These are phyloP conservation scores for Cliona cf. orientalis DNA, from an alignment of 37 sponge, comb jelly and placozoan species.

Conservation along the genomic window DNA sequence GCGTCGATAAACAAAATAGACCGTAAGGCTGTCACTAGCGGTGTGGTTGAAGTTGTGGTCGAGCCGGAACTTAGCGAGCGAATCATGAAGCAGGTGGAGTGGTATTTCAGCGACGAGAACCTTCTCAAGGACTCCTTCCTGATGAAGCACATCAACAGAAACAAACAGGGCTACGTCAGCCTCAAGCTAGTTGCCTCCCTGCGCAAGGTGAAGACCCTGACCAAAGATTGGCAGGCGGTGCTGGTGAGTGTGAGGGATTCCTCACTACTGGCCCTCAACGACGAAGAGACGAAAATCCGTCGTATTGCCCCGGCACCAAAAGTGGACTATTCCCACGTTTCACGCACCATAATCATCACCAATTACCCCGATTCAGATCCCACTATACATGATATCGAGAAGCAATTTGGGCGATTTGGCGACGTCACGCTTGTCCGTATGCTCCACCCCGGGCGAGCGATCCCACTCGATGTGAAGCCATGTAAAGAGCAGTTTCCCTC, in stretches of 20 bases:
- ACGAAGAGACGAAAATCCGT: conserved; percentile 82
- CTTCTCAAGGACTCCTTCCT: conserved; percentile 87
- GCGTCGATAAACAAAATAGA: background rate
- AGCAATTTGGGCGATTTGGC: conserved; percentile 67
- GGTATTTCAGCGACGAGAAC: conserved; percentile 97
- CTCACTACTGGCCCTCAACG: conserved; percentile 61
- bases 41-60: background rate
- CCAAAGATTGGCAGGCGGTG: conserved; percentile 84
- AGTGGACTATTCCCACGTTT: conserved; percentile 64
- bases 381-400: conserved; percentile 46
- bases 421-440: conserved; percentile 66
- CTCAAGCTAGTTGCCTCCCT: conserved; percentile 90
- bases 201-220: conserved; percentile 84
- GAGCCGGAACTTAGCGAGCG: conserved; percentile 48
- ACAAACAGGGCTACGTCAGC: conserved; percentile 89
- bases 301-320: conserved; percentile 67
- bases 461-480: conserved; percentile 82
- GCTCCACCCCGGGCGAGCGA: conserved; percentile 67
- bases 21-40: background rate
- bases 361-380: conserved; percentile 56
- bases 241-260: conserved; percentile 61
- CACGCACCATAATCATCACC: conserved; percentile 63
- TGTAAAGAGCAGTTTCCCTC: conserved; percentile 37
- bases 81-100: conserved; percentile 87
- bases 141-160: conserved; percentile 90